Conservation (phyloP, 2,888 invertebrate genomes). For the Galeopsomyia nigrocyanea region DNA sequence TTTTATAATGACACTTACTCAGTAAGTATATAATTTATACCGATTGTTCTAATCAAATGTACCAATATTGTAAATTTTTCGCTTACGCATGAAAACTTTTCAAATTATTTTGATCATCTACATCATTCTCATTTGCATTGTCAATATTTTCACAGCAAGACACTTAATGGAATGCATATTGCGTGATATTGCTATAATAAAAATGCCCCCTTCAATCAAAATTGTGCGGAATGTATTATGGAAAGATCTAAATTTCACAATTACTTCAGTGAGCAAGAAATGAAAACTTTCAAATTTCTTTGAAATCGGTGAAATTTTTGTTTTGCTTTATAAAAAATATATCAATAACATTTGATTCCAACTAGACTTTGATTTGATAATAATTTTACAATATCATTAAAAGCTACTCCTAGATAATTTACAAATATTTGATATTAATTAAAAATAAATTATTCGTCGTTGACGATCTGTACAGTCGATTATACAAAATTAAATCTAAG, state of each 20-base stretch:
- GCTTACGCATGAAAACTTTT: not conserved
- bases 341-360: slow-evolving; percentile 14
- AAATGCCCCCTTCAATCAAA: slow-evolving; percentile 38
- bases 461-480: slow-evolving; percentile 61
- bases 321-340: slow-evolving; percentile 21
- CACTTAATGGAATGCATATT: slow-evolving; percentile 39
- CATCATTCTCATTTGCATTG: slow-evolving; percentile 11
- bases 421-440: slow-evolving; percentile 27
- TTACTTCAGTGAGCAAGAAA: slow-evolving; percentile 39
- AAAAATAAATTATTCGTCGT: slow-evolving; percentile 46
- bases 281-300: slow-evolving; percentile 21
- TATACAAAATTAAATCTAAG: slow-evolving; percentile 67
- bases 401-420: slow-evolving; percentile 30
- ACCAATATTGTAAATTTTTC: not conserved
- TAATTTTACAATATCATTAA: slow-evolving; percentile 15
- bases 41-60: no score
- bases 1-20: slow-evolving; percentile 40
- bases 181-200: slow-evolving; percentile 21
- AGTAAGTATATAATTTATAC: slow-evolving; percentile 43
- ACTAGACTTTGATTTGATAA: slow-evolving; percentile 18
- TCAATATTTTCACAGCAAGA: slow-evolving; percentile 2
- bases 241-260: not conserved
- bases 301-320: slow-evolving; percentile 19
- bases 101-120: not conserved
- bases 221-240: slow-evolving; percentile 40